Conservation (phyloP, 2,888 invertebrate genomes). For the Stenotaenia linearis region DNA sequence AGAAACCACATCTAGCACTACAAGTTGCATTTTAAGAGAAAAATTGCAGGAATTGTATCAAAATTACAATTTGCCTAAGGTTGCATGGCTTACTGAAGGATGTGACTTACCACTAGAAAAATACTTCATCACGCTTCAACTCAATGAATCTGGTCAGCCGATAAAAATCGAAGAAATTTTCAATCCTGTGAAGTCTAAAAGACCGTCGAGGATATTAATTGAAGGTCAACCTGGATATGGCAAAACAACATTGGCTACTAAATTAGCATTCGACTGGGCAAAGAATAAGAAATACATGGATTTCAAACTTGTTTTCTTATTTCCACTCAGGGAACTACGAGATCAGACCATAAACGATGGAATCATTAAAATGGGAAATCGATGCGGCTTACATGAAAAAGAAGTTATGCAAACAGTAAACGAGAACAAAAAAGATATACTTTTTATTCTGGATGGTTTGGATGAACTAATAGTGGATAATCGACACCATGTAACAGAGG, state of each 20-base stretch:
- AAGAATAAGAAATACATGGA: conserved; percentile 48
- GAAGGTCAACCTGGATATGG: background rate
- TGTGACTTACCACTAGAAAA: background rate
- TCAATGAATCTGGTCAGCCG: background rate
- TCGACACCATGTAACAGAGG: background rate
- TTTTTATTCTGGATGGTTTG: background rate
- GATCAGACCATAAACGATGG: background rate
- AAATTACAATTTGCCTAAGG: background rate
- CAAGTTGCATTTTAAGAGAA: background rate
- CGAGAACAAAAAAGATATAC: background rate
- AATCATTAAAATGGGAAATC: background rate
- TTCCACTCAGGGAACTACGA: background rate
- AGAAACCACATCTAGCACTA: no score
- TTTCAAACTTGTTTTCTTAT: conserved; percentile 55
- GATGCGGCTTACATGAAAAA: background rate
- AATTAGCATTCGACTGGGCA: conserved; percentile 3
- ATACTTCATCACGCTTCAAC: background rate
- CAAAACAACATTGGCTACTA: conserved; percentile 31
- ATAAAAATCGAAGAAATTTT: background rate
- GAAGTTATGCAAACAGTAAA: background rate
- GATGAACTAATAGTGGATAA: background rate
- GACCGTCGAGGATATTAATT: background rate
- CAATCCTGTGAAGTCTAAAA: background rate
- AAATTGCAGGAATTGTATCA: background rate
- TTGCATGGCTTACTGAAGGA: background rate